phyloP scores from a whole-genome alignment of 2,888 invertebrate species.

The Dolichopus griseipennis region DNA sequence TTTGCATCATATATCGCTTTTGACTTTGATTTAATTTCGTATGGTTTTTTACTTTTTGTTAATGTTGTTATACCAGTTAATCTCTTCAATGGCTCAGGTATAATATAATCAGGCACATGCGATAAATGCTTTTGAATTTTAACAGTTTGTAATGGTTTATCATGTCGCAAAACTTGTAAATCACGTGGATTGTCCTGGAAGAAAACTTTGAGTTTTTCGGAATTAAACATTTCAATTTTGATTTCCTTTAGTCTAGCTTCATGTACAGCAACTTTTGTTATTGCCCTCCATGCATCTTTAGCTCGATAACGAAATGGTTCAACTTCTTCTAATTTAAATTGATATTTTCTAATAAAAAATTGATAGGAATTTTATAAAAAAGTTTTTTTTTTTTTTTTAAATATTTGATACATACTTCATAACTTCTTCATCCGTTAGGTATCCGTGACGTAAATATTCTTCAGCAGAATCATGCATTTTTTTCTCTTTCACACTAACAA shows the following conservation, averaged over 20 bases:
- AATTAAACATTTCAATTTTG: constrained; percentile 84
- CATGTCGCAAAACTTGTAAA: constrained; percentile 72
- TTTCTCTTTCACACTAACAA: constrained; percentile 74
- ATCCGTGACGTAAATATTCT: constrained; percentile 57
- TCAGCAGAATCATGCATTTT: constrained; percentile 66
- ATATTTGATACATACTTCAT: constrained; percentile 45
- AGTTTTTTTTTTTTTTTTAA: not conserved
- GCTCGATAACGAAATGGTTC: constrained; percentile 94
- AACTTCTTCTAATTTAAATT: constrained; percentile 90
- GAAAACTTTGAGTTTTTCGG: constrained; percentile 82
- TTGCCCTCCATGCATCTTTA: constrained; percentile 89
- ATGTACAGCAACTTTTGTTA: constrained; percentile 84
- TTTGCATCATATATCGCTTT: constrained; percentile 36
- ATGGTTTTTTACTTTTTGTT: constrained; percentile 17
- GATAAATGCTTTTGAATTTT: constrained; percentile 74
- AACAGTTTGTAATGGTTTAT: constrained; percentile 77
- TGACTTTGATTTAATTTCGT: constrained; percentile 25
- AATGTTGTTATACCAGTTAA: constrained; percentile 47
- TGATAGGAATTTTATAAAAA: constrained; percentile 4
- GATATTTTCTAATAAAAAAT: constrained; percentile 62
- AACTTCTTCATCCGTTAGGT: constrained; percentile 53
- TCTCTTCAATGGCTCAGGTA: constrained; percentile 67
- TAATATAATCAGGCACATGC: constrained; percentile 87
- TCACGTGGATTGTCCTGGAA: constrained; percentile 90
- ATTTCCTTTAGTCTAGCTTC: constrained; percentile 95